Conservation (phyloP, 2,797 vertebrate genomes). For the Phalanger gymnotis region DNA sequence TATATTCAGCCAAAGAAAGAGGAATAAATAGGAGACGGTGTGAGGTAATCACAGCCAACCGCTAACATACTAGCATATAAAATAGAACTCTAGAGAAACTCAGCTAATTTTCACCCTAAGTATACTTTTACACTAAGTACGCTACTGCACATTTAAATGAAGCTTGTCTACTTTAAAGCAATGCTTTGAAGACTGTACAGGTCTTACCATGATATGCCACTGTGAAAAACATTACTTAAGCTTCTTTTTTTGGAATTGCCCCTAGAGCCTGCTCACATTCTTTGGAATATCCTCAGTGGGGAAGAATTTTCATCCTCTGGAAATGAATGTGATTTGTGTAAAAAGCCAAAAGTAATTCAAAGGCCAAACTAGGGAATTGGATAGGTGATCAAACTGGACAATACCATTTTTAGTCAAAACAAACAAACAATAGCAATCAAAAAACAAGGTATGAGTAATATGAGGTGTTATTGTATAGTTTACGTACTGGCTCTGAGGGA, state of each 20-base stretch:
- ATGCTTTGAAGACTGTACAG: neutral
- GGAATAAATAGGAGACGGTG: neutral
- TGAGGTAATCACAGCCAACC: neutral
- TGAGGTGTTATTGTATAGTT: neutral
- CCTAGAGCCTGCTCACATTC: neutral
- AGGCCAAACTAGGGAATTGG: neutral
- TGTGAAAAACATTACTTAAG: neutral
- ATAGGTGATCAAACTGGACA: neutral
- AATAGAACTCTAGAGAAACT: neutral
- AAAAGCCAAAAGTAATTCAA: neutral
- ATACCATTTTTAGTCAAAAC: neutral
- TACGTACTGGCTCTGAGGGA: neutral
- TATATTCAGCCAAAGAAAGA: neutral
- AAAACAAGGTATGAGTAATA: neutral
- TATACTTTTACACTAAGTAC: neutral
- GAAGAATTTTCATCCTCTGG: neutral
- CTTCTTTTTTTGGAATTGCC: neutral
- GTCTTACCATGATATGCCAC: neutral
- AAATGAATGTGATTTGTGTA: neutral
- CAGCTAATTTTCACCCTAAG: neutral
- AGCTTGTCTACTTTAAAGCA: neutral
- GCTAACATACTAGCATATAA: neutral
- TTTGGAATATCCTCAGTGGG: neutral
- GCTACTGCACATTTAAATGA: neutral
- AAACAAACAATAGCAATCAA: neutral